A percentile compares a stretch with the other conserved stretches of the same genome.
Evolutionary conservation across 2,113 vertebrate species (phyloP).

Genomic region (Lontra canadensis): DNA sequence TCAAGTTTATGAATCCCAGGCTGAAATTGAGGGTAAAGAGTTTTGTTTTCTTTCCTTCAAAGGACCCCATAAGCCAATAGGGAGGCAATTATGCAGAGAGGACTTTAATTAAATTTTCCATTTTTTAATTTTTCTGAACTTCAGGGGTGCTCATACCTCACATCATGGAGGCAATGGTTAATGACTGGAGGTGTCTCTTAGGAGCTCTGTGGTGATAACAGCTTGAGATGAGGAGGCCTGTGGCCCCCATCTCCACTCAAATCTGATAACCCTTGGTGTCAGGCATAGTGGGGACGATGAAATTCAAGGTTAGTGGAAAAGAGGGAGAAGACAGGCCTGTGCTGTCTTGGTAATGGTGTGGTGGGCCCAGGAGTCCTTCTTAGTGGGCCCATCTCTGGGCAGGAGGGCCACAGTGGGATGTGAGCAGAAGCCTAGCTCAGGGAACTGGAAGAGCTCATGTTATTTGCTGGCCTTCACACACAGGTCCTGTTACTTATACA

Average conservation of each 20-base stretch:
- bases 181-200: constrained; percentile 44
- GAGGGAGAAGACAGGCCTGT: constrained; percentile 39
- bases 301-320: constrained; percentile 23
- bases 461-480: neutral
- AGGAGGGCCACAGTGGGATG: neutral
- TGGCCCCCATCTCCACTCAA: constrained; percentile 33
- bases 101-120: constrained; percentile 81
- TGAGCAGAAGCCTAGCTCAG: neutral
- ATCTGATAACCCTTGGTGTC: neutral
- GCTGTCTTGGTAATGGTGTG: neutral
- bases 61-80: constrained; percentile 59
- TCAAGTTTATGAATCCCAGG: constrained; percentile 54
- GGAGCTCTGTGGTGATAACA: neutral
- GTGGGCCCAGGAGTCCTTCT: neutral
- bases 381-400: neutral
- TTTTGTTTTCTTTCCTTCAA: constrained; percentile 67
- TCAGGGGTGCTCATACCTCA: constrained; percentile 77
- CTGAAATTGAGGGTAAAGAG: constrained; percentile 55
- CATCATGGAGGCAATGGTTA: constrained; percentile 49
- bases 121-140: constrained; percentile 83
- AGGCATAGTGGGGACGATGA: neutral
- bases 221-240: constrained; percentile 35
- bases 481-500: neutral
- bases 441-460: neutral
- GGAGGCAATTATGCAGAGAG: constrained; percentile 79